phyloP scores from a whole-genome alignment of 2,797 vertebrate species.

The Sebastes nivosus region DNA sequence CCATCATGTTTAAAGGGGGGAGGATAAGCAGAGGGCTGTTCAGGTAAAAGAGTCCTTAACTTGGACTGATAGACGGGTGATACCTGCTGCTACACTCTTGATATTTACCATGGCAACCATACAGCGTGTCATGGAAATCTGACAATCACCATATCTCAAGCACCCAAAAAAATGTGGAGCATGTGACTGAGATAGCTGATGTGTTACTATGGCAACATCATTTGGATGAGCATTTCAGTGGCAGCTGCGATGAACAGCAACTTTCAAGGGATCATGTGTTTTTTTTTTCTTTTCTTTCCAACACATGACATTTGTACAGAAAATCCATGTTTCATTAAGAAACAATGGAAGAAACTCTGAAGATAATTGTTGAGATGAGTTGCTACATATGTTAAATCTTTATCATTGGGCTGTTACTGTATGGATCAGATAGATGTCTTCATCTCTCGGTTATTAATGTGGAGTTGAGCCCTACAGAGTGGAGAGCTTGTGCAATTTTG shows the following conservation, averaged over 20 bases:
- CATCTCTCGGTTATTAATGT: not conserved
- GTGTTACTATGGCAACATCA: slow-evolving; percentile 68
- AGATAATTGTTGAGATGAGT: not conserved
- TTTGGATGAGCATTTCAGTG: slow-evolving; percentile 43
- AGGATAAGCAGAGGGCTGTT: not conserved
- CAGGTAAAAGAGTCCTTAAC: not conserved
- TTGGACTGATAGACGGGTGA: not conserved
- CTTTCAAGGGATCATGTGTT: slow-evolving; percentile 5
- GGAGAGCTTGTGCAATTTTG: not conserved
- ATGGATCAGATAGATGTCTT: not conserved
- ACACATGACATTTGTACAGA: not conserved
- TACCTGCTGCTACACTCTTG: not conserved
- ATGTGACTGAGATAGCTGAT: slow-evolving; percentile 44
- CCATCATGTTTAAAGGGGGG: not conserved
- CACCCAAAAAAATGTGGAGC: slow-evolving; percentile 25
- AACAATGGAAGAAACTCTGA: not conserved
- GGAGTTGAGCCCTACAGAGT: not conserved
- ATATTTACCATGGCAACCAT: slow-evolving; percentile 17
- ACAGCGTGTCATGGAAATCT: slow-evolving; percentile 20
- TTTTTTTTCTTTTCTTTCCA: not conserved
- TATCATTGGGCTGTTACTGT: not conserved
- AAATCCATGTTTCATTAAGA: not conserved
- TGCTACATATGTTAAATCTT: not conserved
- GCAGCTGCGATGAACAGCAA: slow-evolving; percentile 30
- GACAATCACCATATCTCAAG: slow-evolving; percentile 19